Base-by-base conservation (phyloP, 35 echinoderm and acorn worm genomes). In the Ptychodera flava region DNA sequence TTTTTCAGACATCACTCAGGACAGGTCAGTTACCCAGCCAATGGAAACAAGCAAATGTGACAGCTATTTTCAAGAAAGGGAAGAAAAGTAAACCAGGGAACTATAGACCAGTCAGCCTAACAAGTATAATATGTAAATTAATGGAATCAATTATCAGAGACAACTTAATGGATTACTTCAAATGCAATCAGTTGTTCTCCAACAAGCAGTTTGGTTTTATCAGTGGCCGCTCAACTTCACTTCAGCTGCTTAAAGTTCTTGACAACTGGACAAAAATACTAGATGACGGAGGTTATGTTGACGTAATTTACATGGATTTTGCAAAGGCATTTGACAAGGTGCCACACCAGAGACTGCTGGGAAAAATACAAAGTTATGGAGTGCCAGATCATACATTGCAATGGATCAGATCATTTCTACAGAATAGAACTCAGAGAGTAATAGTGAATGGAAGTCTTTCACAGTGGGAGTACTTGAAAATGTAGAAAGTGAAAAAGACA, bases 81-180 rank as follows among this genome's bases (percentile, higher is more conserved):
- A 33, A 33, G 2, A 82, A 82, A 82, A 33, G 30, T 33, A 31
- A 33, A 22, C 80, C 80, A 32, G 34, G 12, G 1, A 82, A 82
- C 16, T 82, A 82, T 82, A 31, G 80, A 22, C 80, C 80, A 82
- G 80, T 33, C 0, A 32, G 80, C 34, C 27, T 82, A 33, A 82
- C 80, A 34, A 33, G 30, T 2, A 34, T 82, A 32, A 82, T 82
- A 1, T 82, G 80, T 33, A 82, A 82, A 33, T 16, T 82, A 82
- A 33, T 82, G 10, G 80, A 82, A 33, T 32, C 0, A 33, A 30
- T 82, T 82, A 33, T 82, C 22, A 30, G 80, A 82, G 1, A 33
- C 32, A 33, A 1, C 1, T 33, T 31, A 16, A 32, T 82, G 28
- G 10, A 34, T 1, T 33, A 82, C 1, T 32, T 82, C 2, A 31